Percentiles rank a stretch among this genome's conserved stretches.
These are phyloP conservation scores for Micrastur ruficollis DNA, from an alignment of 2,797 vertebrate species.

Conservation along the genomic window DNA sequence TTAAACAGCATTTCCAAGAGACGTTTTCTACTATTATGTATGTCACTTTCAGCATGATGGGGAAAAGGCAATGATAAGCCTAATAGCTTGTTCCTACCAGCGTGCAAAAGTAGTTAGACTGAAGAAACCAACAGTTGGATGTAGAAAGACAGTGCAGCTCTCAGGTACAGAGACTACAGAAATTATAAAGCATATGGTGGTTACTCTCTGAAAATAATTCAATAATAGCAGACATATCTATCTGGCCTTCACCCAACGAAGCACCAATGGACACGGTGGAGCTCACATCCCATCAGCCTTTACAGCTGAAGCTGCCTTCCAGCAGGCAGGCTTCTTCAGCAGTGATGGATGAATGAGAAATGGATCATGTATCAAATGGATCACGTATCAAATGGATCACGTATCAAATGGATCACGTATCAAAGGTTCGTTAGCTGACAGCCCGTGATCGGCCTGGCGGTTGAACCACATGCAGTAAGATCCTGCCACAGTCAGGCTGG, in stretches of 20 bases:
- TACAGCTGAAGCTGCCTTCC: background rate
- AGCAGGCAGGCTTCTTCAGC: background rate
- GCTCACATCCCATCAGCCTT: background rate
- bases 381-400: background rate
- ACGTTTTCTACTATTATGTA: fast-evolving
- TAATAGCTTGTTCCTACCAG: background rate
- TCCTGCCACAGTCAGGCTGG: background rate
- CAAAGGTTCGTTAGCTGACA: background rate
- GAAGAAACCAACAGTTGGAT: background rate
- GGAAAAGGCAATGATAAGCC: background rate
- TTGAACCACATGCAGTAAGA: background rate
- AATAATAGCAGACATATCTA: background rate
- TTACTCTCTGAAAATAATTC: background rate
- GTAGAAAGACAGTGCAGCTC: background rate
- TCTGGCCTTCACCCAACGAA: background rate
- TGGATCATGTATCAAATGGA: background rate
- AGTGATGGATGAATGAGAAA: background rate
- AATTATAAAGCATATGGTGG: background rate
- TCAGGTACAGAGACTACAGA: background rate
- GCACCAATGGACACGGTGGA: background rate
- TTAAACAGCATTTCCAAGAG: background rate
- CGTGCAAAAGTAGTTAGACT: background rate
- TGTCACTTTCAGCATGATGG: background rate
- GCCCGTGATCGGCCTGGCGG: background rate
- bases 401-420: background rate